Percentiles rank a stretch among this genome's conserved stretches.
Evolutionary conservation across 2,797 vertebrate genomes (phyloP).

Genomic region (Clarias platycephalus): DNA sequence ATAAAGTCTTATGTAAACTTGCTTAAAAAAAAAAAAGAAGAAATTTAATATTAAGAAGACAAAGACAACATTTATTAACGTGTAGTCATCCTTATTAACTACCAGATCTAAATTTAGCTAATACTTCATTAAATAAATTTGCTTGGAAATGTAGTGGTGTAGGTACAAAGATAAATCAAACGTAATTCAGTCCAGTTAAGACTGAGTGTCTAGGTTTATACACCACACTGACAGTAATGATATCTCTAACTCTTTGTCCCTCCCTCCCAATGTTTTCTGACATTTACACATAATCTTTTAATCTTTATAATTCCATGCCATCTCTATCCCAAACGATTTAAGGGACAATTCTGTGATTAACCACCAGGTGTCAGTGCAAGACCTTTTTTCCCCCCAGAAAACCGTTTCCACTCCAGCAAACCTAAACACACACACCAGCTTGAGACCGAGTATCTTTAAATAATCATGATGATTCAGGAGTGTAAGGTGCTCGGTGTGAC

Average conservation of each 20-base stretch:
- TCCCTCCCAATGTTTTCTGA: not conserved
- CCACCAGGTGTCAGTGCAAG: constrained; percentile 50
- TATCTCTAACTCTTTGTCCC: not conserved
- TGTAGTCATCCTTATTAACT: not conserved
- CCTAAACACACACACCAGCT: not conserved
- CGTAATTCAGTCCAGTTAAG: too few species aligned
- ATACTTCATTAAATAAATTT: not conserved
- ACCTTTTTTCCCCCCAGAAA: not conserved
- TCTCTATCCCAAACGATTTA: too few species aligned
- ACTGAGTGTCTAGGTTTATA: too few species aligned
- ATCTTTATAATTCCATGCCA: too few species aligned
- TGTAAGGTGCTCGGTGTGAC: constrained; percentile 21
- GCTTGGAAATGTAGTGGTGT: not conserved
- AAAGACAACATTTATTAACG: not conserved
- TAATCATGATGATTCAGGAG: constrained; percentile 36
- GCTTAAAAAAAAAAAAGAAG: too few species aligned
- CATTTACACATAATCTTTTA: not conserved
- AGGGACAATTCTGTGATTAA: not conserved
- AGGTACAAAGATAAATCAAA: too few species aligned
- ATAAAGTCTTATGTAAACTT: too few species aligned
- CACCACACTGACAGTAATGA: not conserved
- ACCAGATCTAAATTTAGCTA: not conserved
- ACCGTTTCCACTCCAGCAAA: not conserved
- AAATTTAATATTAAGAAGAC: not conserved
- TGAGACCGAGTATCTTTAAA: constrained; percentile 25